Percentiles rank a stretch among this genome's conserved stretches.
phyloP scores from a whole-genome alignment of 2,888 invertebrate species.

The Lacanobia oleracea region DNA sequence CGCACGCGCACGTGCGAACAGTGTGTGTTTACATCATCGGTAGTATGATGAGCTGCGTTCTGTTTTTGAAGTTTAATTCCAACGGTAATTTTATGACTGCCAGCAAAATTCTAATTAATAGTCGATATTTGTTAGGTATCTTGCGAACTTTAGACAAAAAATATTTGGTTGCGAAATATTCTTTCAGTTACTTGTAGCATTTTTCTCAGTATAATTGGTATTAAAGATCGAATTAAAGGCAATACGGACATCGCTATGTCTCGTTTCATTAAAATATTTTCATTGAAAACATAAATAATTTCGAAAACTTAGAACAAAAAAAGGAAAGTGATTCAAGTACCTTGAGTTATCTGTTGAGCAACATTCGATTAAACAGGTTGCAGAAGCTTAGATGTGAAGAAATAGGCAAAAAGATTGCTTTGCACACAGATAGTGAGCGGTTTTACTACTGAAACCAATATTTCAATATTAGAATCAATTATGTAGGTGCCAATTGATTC shows the following conservation, averaged over 20 bases:
- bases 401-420: slow-evolving; percentile 64
- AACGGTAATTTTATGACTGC: neutral
- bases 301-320: slow-evolving; percentile 54
- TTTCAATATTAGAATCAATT: slow-evolving; percentile 56
- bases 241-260: slow-evolving; percentile 4
- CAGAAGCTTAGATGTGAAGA: slow-evolving; percentile 68
- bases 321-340: slow-evolving; percentile 52
- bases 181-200: neutral
- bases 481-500: slow-evolving; percentile 3
- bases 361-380: slow-evolving; percentile 74
- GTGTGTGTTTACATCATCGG: slow-evolving; percentile 6
- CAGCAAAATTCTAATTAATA: neutral
- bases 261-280: slow-evolving; percentile 44
- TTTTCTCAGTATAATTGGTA: slow-evolving; percentile 7
- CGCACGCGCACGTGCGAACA: slow-evolving; percentile 9
- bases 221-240: slow-evolving; percentile 33
- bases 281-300: slow-evolving; percentile 48
- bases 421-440: slow-evolving; percentile 22
- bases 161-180: slow-evolving; percentile 12
- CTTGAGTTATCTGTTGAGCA: slow-evolving; percentile 68
- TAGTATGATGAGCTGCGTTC: neutral
- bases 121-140: neutral
- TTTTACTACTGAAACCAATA: slow-evolving; percentile 54
- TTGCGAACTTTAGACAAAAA: neutral
- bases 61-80: neutral